Evolutionary conservation across 2,888 invertebrate genomes (phyloP).

Genomic region (Meiosimyza decipiens): DNA sequence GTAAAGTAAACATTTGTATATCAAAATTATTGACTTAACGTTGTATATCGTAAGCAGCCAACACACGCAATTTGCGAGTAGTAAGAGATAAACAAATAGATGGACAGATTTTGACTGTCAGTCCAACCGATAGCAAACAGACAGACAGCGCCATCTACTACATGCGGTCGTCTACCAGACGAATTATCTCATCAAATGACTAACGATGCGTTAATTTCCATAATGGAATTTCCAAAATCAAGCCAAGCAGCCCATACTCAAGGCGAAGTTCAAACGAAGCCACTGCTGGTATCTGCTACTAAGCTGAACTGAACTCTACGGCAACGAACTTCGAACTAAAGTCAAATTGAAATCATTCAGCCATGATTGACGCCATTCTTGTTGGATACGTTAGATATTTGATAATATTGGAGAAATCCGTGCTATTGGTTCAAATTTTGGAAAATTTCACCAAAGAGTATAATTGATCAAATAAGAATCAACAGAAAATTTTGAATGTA

Average conservation of each 20-base stretch:
- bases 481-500: too few relatives aligned
- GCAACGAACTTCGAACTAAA: conserved; percentile 31
- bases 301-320: not conserved
- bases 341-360: conserved; percentile 49
- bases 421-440: too few relatives aligned
- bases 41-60: conserved; percentile 18
- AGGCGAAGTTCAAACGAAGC: conserved; percentile 15
- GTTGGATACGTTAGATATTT: too few relatives aligned
- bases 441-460: too few relatives aligned
- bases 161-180: conserved; percentile 51
- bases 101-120: conserved; percentile 20
- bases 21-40: conserved; percentile 39
- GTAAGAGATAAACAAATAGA: not conserved
- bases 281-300: not conserved
- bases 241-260: not conserved
- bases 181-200: conserved; percentile 58
- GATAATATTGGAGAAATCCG: too few relatives aligned
- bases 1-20: conserved; percentile 35
- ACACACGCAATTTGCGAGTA: not conserved
- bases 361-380: conserved; percentile 35
- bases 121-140: not conserved
- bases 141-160: conserved; percentile 18
- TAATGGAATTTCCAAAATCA: conserved; percentile 51
- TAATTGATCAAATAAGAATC: too few relatives aligned
- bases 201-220: conserved; percentile 60